Percentiles rank a stretch among this genome's conserved stretches.
These are phyloP conservation scores for Caenorhabditis sinica DNA, from an alignment of 2,888 invertebrate species.

Conservation along the genomic window DNA sequence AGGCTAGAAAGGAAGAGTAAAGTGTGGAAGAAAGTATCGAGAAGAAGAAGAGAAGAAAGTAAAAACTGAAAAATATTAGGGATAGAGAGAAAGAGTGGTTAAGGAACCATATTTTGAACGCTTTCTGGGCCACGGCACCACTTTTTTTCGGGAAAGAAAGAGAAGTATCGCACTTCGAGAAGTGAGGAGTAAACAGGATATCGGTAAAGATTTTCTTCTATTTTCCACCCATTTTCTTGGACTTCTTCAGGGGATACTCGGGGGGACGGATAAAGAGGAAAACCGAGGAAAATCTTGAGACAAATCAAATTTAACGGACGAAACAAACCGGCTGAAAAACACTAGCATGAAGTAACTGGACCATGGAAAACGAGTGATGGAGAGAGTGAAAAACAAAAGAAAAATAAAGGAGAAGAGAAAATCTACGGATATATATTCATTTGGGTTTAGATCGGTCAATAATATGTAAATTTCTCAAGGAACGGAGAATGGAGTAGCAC, in stretches of 20 bases:
- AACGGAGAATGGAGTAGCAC: no score
- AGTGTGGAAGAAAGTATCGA: slow-evolving; percentile 9
- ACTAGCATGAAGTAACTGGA: slow-evolving; percentile 41
- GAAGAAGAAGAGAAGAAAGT: neutral
- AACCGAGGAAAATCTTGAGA: slow-evolving; percentile 35
- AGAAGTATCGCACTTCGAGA: slow-evolving; percentile 40
- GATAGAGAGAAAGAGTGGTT: slow-evolving; percentile 20
- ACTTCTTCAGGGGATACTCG: neutral
- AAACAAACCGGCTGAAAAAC: slow-evolving; percentile 37
- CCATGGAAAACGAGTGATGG: slow-evolving; percentile 26
- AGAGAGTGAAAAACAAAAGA: slow-evolving; percentile 16
- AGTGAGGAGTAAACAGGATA: slow-evolving; percentile 58
- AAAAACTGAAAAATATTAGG: slow-evolving; percentile 7
- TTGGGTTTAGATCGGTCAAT: neutral
- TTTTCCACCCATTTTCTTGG: neutral
- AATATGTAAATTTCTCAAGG: slow-evolving; percentile 25
- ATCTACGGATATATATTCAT: slow-evolving; percentile 14
- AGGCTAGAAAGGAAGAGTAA: neutral
- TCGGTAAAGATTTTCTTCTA: slow-evolving; percentile 16
- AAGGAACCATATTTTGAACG: slow-evolving; percentile 54
- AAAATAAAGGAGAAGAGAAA: neutral
- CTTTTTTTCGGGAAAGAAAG: neutral
- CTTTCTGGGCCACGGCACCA: slow-evolving; percentile 8
- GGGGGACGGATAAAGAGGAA: neutral
- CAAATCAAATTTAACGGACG: slow-evolving; percentile 59